A percentile compares a stretch with the other conserved stretches of the same genome.
Evolutionary conservation across 2,888 invertebrate species (phyloP).

Genomic region (Ditylenchus weischeri): DNA sequence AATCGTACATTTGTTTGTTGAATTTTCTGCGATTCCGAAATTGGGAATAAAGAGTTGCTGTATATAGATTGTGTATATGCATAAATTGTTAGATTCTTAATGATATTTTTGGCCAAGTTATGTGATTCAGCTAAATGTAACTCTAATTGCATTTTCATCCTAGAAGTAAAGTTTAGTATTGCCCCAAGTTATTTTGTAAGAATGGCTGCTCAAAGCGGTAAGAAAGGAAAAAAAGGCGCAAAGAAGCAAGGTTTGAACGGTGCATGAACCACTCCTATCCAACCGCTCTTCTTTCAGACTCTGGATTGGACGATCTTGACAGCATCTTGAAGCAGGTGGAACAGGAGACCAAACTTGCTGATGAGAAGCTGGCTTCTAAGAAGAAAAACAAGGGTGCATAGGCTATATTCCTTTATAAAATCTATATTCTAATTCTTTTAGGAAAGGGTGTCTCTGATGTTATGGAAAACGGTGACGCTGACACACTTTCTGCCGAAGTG

Average conservation of each 20-base stretch:
- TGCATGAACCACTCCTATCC: neutral
- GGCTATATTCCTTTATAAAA: neutral
- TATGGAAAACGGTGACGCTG: constrained; percentile 19
- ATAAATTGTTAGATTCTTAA: no score
- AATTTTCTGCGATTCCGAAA: no score
- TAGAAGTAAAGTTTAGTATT: no score
- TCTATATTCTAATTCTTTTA: neutral
- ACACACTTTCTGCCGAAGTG: constrained; percentile 15
- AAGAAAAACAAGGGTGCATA: constrained; percentile 30
- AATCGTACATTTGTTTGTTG: no score
- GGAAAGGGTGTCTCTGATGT: constrained; percentile 18
- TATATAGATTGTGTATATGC: no score
- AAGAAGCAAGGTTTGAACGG: constrained; percentile 3
- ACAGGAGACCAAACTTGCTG: constrained; percentile 40
- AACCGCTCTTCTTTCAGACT: constrained; percentile 19
- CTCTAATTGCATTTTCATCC: no score
- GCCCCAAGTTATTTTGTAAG: neutral
- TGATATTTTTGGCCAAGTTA: no score
- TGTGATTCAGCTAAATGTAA: no score
- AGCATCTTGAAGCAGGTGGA: constrained; percentile 52
- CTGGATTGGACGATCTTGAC: constrained; percentile 52
- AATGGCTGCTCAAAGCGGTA: constrained; percentile 1
- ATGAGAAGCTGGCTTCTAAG: constrained; percentile 29
- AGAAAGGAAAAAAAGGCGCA: constrained; percentile 20
- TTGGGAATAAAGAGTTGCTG: no score